Percentiles rank a stretch among this genome's conserved stretches.
Conservation (phyloP, 2,888 invertebrate genomes). For the Xanthia icteritia region DNA sequence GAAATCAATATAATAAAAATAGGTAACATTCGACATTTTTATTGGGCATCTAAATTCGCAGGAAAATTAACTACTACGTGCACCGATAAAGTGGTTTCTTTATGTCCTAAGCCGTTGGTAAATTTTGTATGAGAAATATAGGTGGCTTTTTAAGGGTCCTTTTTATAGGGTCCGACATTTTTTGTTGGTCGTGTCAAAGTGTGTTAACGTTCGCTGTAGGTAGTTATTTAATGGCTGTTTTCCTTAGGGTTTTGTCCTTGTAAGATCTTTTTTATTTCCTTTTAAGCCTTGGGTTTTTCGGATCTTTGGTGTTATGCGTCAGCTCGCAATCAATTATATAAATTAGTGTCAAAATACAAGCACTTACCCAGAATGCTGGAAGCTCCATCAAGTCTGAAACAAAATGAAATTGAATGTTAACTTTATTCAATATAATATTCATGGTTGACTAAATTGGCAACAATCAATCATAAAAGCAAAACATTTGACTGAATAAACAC, state of each 20-base stretch:
- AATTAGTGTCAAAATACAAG: background rate
- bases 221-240: conserved; percentile 25
- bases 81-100: conserved; percentile 53
- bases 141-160: conserved; percentile 37
- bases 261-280: background rate
- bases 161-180: conserved; percentile 50
- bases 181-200: conserved; percentile 33
- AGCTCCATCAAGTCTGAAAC: background rate
- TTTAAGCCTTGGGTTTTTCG: too few relatives aligned
- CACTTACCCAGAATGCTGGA: background rate
- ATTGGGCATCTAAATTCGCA: conserved; percentile 50
- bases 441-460: background rate
- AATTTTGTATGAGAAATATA: conserved; percentile 50
- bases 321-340: background rate
- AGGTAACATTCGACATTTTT: conserved; percentile 48
- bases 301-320: background rate
- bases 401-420: background rate
- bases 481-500: background rate
- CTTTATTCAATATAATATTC: too few relatives aligned
- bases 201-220: conserved; percentile 27
- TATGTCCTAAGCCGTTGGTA: conserved; percentile 43
- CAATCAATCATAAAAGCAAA: background rate
- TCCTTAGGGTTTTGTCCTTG: conserved; percentile 13
- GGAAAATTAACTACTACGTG: conserved; percentile 48
- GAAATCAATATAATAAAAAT: conserved; percentile 52